These are phyloP conservation scores for Celastrina argiolus DNA, from an alignment of 2,888 invertebrate species.

Conservation along the genomic window DNA sequence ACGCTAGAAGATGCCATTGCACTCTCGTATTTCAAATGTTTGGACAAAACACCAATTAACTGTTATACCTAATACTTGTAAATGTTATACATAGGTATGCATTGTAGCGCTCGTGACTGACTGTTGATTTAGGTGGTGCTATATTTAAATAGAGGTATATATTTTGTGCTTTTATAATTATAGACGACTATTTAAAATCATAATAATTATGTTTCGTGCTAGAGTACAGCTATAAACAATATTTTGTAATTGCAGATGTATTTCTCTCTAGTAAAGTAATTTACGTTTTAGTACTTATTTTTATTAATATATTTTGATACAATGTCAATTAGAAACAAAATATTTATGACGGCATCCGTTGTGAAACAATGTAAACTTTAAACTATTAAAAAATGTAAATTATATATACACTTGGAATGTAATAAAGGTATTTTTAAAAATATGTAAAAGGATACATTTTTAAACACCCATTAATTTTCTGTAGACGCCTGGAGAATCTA, in stretches of 20 bases:
- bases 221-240: background rate
- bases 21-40: too few relatives aligned
- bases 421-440: slow-evolving; percentile 4
- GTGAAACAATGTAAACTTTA: background rate
- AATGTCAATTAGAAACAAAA: background rate
- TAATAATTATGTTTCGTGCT: background rate
- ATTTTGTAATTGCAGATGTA: background rate
- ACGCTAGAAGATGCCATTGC: background rate
- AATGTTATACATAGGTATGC: too few relatives aligned
- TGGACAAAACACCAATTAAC: too few relatives aligned
- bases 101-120: background rate
- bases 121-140: background rate
- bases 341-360: background rate
- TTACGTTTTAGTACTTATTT: slow-evolving; percentile 9
- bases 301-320: background rate
- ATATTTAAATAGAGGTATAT: background rate
- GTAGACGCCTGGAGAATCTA: background rate
- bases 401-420: slow-evolving; percentile 7
- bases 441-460: background rate
- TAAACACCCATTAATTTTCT: slow-evolving; percentile 33
- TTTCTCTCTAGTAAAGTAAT: background rate
- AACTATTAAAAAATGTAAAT: background rate
- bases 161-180: background rate
- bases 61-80: too few relatives aligned
- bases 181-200: background rate